A percentile compares a stretch with the other conserved stretches of the same genome.
Evolutionary conservation across 2,113 vertebrate genomes (phyloP).

Genomic region (Mesoclemmys tuberculata): DNA sequence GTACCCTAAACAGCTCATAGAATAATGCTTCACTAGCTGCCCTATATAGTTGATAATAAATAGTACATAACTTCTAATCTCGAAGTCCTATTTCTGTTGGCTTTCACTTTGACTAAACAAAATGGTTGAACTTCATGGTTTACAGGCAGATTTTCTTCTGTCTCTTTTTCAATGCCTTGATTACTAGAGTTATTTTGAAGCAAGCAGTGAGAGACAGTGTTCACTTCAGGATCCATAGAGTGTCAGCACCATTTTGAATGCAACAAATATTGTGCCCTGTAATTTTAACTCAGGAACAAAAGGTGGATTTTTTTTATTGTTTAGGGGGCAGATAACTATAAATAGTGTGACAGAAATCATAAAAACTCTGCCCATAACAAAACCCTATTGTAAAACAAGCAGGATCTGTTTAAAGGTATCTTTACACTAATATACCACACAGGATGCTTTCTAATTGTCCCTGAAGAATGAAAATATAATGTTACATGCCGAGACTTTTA

Average conservation of each 20-base stretch:
- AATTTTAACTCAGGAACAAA: not conserved
- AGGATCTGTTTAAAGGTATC: not conserved
- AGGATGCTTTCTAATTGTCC: not conserved
- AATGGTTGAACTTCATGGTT: conserved; percentile 62
- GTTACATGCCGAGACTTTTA: not conserved
- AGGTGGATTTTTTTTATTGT: not conserved
- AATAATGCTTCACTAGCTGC: not conserved
- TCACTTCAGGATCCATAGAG: not conserved
- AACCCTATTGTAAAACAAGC: not conserved
- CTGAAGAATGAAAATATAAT: not conserved
- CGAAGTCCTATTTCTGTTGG: conserved; percentile 50
- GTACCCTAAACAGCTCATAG: not conserved
- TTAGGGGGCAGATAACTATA: not conserved
- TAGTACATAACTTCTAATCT: conserved; percentile 16
- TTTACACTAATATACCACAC: not conserved
- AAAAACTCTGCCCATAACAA: not conserved
- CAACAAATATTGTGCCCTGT: not conserved
- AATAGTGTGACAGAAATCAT: not conserved
- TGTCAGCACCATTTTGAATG: not conserved
- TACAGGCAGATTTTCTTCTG: conserved; percentile 63
- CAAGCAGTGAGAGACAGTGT: not conserved
- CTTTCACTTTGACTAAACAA: conserved; percentile 36
- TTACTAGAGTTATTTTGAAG: conserved; percentile 30
- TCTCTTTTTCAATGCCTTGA: conserved; percentile 45
- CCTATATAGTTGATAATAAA: not conserved